phyloP scores from a whole-genome alignment of 2,797 vertebrate genomes.

The Melanotaenia trifasciata region DNA sequence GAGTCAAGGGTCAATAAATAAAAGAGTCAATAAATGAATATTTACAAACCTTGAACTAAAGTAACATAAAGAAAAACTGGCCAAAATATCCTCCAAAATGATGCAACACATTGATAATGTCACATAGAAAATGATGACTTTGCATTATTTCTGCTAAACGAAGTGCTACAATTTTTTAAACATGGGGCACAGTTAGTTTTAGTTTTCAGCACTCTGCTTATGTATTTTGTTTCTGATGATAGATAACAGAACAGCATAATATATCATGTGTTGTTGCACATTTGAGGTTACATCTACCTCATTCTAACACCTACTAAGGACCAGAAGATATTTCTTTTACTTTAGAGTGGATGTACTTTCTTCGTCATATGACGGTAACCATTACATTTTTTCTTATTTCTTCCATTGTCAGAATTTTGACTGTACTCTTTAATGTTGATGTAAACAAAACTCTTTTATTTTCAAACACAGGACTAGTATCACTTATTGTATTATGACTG shows the following conservation, averaged over 20 bases:
- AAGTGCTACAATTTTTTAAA: neutral
- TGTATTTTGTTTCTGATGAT: neutral
- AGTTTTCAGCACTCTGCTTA: neutral
- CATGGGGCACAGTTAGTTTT: too few relatives aligned
- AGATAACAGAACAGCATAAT: neutral
- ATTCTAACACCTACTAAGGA: neutral
- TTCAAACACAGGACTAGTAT: neutral
- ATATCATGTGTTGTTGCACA: neutral
- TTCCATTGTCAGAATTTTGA: neutral
- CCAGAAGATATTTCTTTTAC: too few relatives aligned
- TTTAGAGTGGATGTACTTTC: too few relatives aligned
- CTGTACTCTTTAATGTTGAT: neutral
- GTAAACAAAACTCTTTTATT: neutral
- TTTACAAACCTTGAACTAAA: neutral
- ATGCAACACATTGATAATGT: neutral
- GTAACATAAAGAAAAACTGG: too few relatives aligned
- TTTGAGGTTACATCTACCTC: neutral
- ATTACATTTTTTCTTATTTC: neutral
- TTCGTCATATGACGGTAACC: neutral
- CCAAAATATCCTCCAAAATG: neutral
- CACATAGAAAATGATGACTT: neutral
- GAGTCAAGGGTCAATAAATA: neutral
- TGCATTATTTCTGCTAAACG: neutral
- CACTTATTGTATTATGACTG: neutral
- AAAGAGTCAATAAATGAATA: neutral